Evolutionary conservation across 1,140 invertebrate species (phyloP), one percentile per base, ranked within the genome.

Genomic region (Bombyx mandarina): DNA sequence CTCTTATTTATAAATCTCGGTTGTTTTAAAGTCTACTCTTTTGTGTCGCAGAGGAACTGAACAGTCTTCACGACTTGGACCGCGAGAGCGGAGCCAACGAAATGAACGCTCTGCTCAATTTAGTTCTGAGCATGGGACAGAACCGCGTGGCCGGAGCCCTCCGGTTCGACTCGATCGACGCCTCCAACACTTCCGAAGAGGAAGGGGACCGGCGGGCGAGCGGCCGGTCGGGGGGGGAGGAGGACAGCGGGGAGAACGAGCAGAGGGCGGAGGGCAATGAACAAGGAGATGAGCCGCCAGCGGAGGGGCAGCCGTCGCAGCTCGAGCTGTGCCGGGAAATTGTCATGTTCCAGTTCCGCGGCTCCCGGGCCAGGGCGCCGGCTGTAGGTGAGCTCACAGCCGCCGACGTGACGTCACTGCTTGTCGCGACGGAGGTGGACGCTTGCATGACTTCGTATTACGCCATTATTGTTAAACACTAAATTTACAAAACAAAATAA

Each of bases 31-130:
- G 44, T 55, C 22, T 35, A 2, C 26, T 35, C 4, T 9, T 26
- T 45, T 56, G 35, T 56, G 12, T 42, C 45, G n/a, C 70, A 86
- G 82, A 79, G 47, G 79, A 73, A 8, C 68, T 88, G 45, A 79
- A 83, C 62, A 71, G 70, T 9, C 69, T 88, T 1, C 86, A 88
- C 71, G 84, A 88, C 52, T 60, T 88, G 57, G 78, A 86, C 61
- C 61, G 61, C 6, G 71, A 74, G 56, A 76, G 61, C 51, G 87
- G 87, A n/a, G 80, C 79, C 6, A 76, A 79, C 59, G 87, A 88
- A 64, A 88, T 88, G 85, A 88, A 88, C 63, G 87, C 87, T 6
- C 71, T 88, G 0, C 66, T 88, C n/a, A 82, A 77, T 55, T 74
- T 87, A 35, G 84, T 88, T 44, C 75, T 88, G 42, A 81, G 75